Evolutionary conservation across 1,140 invertebrate genomes (phyloP).

Genomic region (Drosophila parabipectinata): DNA sequence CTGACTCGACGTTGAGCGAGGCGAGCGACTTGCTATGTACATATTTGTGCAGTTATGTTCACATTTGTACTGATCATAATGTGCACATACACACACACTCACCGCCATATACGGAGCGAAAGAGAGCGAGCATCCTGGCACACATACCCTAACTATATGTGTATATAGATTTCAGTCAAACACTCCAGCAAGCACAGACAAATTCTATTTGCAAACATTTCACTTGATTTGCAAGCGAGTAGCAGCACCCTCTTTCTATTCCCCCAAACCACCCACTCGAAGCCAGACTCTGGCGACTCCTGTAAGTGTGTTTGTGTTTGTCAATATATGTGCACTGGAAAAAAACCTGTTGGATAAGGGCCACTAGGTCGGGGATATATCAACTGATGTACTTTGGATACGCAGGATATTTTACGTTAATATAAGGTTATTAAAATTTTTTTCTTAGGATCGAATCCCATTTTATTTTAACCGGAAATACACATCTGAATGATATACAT

Average conservation of each 20-base stretch:
- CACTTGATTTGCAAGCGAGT: conserved; percentile 84
- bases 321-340: conserved; percentile 8
- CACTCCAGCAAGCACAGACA: conserved; percentile 84
- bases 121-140: conserved; percentile 54
- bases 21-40: conserved; percentile 77
- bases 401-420: no score
- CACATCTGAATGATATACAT: no score
- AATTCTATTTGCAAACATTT: conserved; percentile 84
- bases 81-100: conserved; percentile 57
- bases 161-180: conserved; percentile 83
- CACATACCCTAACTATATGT: conserved; percentile 67
- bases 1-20: conserved; percentile 43
- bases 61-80: conserved; percentile 84
- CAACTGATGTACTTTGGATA: no score
- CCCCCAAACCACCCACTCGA: conserved; percentile 3
- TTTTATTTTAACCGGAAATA: no score
- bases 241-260: conserved; percentile 39
- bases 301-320: conserved; percentile 50
- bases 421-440: no score
- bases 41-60: conserved; percentile 84
- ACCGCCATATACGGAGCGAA: conserved; percentile 10
- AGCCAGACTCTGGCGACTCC: conserved; percentile 40
- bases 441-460: no score
- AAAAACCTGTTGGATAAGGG: neutral
- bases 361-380: no score